Evolutionary conservation across 2,888 invertebrate species (phyloP).

Genomic region (Standfussiana lucernea): DNA sequence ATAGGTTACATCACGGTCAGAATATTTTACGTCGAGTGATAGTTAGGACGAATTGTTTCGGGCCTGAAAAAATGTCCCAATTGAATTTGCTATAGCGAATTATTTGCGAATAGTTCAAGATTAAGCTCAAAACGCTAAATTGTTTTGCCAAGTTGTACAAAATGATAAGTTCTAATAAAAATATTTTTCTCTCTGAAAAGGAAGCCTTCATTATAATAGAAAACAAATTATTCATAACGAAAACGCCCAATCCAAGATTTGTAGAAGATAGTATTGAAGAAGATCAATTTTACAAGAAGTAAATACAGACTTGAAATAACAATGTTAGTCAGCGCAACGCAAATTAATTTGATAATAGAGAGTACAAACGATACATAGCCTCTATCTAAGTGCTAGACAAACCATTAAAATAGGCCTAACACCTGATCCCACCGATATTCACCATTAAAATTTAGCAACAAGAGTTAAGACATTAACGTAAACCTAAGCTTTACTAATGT

Average conservation of each 20-base stretch:
- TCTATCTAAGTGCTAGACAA: not conserved
- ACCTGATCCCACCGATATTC: constrained; percentile 34
- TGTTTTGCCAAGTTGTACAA: not conserved
- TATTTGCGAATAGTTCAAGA: too few species aligned
- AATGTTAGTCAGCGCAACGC: not conserved
- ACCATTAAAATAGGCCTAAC: constrained; percentile 12
- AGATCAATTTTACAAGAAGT: not conserved
- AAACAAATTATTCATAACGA: not conserved
- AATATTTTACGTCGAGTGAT: constrained; percentile 69
- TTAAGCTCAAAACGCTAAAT: not conserved
- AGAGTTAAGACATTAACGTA: constrained; percentile 57
- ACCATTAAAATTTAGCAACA: constrained; percentile 43
- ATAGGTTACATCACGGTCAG: constrained; percentile 71
- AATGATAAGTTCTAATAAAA: not conserved
- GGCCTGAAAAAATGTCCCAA: constrained; percentile 33
- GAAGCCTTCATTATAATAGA: not conserved
- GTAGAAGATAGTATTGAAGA: not conserved
- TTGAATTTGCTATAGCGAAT: too few species aligned
- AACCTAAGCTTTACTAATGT: constrained; percentile 48
- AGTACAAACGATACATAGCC: not conserved
- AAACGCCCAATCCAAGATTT: too few species aligned
- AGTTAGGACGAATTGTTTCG: constrained; percentile 58
- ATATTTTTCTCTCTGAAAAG: not conserved
- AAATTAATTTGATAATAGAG: constrained; percentile 6
- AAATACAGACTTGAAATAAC: not conserved